phyloP scores from a whole-genome alignment of 2,888 invertebrate species.

The Vesta saturnalis region DNA sequence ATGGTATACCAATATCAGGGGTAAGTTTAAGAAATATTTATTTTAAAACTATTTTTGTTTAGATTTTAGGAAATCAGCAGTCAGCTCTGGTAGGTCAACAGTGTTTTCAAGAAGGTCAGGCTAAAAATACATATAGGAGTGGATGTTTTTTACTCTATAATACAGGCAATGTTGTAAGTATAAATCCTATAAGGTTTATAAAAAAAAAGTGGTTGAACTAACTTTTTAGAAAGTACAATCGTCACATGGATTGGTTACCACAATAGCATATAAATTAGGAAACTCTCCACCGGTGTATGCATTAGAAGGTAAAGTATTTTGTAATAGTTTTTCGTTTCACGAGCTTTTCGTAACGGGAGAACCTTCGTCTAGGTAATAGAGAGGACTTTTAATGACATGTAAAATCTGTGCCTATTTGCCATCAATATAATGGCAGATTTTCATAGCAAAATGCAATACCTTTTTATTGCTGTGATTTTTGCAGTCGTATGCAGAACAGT shows the following conservation, averaged over 20 bases:
- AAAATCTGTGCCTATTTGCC: too few species aligned
- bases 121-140: conserved; percentile 91
- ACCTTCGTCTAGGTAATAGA: too few species aligned
- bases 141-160: conserved; percentile 97
- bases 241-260: conserved; percentile 91
- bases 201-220: conserved; percentile 10
- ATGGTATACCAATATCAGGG: conserved; percentile 76
- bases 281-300: conserved; percentile 87
- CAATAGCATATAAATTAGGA: conserved; percentile 95
- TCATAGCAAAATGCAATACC: too few species aligned
- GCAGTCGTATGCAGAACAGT: too few species aligned
- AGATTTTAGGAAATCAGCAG: conserved; percentile 97
- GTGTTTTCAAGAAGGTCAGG: conserved; percentile 87
- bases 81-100: conserved; percentile 92
- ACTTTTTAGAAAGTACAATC: conserved; percentile 78
- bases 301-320: conserved; percentile 88
- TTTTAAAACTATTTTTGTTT: conserved; percentile 33
- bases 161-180: conserved; percentile 79
- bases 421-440: too few species aligned
- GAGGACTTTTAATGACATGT: too few species aligned
- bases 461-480: too few species aligned
- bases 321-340: too few species aligned
- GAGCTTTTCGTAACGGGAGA: neutral
- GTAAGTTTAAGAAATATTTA: neutral
- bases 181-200: too few species aligned